phyloP scores from a whole-genome alignment of 2,888 invertebrate species.

The Acanthosoma haemorrhoidale region DNA sequence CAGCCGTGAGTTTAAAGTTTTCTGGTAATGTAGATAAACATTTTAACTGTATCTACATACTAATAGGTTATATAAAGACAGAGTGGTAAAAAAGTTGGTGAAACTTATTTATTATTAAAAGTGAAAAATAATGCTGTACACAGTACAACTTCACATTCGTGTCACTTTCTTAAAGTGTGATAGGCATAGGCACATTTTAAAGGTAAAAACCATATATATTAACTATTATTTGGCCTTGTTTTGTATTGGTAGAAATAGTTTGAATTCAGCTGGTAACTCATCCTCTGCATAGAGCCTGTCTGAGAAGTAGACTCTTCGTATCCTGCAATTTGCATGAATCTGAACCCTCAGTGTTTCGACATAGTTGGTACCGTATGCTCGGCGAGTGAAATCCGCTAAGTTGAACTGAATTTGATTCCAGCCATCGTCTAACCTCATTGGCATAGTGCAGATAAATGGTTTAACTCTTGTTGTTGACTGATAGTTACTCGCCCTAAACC shows the following conservation, averaged over 20 bases:
- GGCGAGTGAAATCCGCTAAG: slow-evolving; percentile 75
- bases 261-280: slow-evolving; percentile 91
- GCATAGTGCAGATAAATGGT: slow-evolving; percentile 97
- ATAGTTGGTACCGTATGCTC: slow-evolving; percentile 87
- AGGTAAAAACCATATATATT: too few species aligned
- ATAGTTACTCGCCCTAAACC: slow-evolving; percentile 70
- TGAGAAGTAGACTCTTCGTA: slow-evolving; percentile 80
- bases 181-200: background rate
- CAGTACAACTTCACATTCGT: background rate
- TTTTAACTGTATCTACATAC: too few species aligned
- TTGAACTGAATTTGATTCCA: slow-evolving; percentile 97
- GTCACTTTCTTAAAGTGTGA: background rate
- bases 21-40: too few species aligned
- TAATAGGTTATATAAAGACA: too few species aligned
- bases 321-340: slow-evolving; percentile 92
- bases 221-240: slow-evolving; percentile 33
- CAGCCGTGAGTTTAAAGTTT: too few species aligned
- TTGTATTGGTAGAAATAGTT: slow-evolving; percentile 63
- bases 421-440: slow-evolving; percentile 87
- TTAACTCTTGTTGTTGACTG: slow-evolving; percentile 90
- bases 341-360: slow-evolving; percentile 62
- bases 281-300: slow-evolving; percentile 89
- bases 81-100: too few species aligned
- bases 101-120: background rate
- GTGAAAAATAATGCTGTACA: background rate